phyloP scores from a whole-genome alignment of 2,113 vertebrate species.

The Emydocephalus ijimae region DNA sequence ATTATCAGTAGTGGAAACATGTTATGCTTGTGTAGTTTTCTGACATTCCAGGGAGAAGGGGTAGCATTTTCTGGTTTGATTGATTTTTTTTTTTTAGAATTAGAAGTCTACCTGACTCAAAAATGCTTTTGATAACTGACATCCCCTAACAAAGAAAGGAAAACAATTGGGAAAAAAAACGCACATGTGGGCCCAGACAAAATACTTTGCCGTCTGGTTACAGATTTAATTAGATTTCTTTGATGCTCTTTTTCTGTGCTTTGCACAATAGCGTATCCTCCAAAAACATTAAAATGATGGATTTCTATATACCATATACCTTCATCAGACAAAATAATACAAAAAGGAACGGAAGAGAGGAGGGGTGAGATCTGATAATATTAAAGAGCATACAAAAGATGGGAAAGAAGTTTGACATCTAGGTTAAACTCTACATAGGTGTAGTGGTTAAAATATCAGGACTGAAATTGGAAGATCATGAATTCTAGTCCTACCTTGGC shows the following conservation, averaged over 20 bases:
- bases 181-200: background rate
- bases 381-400: background rate
- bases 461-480: background rate
- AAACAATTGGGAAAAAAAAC: too few species aligned
- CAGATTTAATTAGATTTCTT: background rate
- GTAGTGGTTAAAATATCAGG: background rate
- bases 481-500: background rate
- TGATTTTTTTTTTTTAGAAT: background rate
- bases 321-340: background rate
- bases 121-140: too few species aligned
- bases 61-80: background rate
- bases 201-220: background rate
- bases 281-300: background rate
- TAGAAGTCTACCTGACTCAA: too few species aligned
- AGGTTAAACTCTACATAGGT: background rate
- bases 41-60: background rate
- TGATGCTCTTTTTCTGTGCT: background rate
- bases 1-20: background rate
- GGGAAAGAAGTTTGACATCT: background rate
- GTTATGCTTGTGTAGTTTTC: background rate
- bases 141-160: too few species aligned
- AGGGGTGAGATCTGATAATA: background rate
- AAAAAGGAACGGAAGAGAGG: background rate
- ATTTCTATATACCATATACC: background rate
- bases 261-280: background rate